phyloP scores from a whole-genome alignment of 2,888 invertebrate species.

The Diogma glabrata region DNA sequence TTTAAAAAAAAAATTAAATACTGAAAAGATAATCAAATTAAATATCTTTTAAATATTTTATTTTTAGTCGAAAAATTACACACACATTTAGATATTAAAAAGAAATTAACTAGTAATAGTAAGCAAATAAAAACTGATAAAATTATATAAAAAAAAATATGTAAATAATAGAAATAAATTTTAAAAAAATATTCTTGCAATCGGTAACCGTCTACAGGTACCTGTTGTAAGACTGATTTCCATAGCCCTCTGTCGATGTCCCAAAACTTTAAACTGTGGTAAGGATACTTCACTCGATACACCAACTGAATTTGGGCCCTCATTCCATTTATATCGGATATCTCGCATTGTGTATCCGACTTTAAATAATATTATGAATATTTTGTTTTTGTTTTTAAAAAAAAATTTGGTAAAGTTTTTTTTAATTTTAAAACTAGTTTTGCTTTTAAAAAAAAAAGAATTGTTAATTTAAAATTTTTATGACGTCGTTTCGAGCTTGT shows the following conservation, averaged over 20 bases:
- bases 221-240: slow-evolving; percentile 95
- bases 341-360: slow-evolving; percentile 98
- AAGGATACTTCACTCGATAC: slow-evolving; percentile 92
- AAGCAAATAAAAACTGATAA: too few species aligned
- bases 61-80: too few species aligned
- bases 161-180: too few species aligned
- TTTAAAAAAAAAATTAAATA: too few species aligned
- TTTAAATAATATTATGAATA: slow-evolving; percentile 33
- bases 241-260: slow-evolving; percentile 90
- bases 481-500: slow-evolving; percentile 8
- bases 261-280: slow-evolving; percentile 96
- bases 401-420: neutral
- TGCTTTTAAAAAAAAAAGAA: neutral
- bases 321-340: slow-evolving; percentile 96
- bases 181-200: slow-evolving; percentile 17
- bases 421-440: neutral
- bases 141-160: too few species aligned
- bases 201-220: slow-evolving; percentile 49
- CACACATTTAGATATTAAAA: too few species aligned
- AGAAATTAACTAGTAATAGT: too few species aligned
- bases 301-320: slow-evolving; percentile 88
- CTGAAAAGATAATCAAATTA: too few species aligned
- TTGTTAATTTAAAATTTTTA: slow-evolving; percentile 6
- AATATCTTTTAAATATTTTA: too few species aligned
- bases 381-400: slow-evolving; percentile 8